Evolutionary conservation across 2,113 vertebrate species (phyloP).

Genomic region (Rallus limicola): DNA sequence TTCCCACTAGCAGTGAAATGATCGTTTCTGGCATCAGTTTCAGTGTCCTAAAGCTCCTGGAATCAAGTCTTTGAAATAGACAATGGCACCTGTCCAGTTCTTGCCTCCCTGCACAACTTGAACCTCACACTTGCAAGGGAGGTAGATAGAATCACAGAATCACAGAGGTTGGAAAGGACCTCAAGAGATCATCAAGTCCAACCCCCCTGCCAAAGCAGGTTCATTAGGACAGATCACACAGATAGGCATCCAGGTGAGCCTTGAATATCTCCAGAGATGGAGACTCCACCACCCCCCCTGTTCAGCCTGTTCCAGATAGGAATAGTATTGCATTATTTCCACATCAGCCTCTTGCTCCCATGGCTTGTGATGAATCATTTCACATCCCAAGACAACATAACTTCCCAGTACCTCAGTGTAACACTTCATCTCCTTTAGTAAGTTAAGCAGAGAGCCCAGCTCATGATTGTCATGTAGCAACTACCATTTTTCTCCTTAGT

Average conservation of each 20-base stretch:
- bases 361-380: background rate
- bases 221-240: too few species aligned
- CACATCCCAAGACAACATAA: background rate
- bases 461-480: background rate
- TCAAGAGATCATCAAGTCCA: too few species aligned
- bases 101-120: background rate
- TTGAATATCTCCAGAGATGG: too few species aligned
- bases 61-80: background rate
- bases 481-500: background rate
- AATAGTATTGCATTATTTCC: background rate
- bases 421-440: background rate
- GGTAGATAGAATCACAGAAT: too few species aligned
- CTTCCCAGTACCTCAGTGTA: background rate
- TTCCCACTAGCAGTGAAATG: background rate
- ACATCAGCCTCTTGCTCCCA: background rate
- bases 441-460: background rate
- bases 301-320: background rate
- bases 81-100: background rate
- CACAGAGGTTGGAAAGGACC: too few species aligned
- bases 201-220: too few species aligned
- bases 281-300: too few species aligned
- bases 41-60: background rate
- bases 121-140: background rate
- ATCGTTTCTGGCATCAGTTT: background rate
- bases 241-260: too few species aligned